Conservation (phyloP, 2,113 vertebrate species). For the Pogona vitticeps region DNA sequence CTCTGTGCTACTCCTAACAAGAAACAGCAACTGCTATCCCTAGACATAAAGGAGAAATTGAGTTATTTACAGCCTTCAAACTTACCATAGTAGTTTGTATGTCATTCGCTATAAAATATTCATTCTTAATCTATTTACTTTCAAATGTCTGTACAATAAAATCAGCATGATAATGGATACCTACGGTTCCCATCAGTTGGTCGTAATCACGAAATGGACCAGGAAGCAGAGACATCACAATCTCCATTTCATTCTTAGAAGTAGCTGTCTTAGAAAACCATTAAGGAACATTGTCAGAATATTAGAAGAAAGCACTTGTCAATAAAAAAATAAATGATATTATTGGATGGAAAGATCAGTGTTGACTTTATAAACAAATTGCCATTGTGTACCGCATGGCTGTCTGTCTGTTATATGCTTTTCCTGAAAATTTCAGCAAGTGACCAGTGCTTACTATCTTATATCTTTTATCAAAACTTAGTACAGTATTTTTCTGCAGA, state of each 20-base stretch:
- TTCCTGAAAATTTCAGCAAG: background rate
- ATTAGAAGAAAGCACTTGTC: background rate
- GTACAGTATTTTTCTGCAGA: background rate
- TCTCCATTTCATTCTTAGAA: constrained; percentile 18
- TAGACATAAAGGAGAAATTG: background rate
- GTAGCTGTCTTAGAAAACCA: background rate
- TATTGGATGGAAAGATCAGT: background rate
- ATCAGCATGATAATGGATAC: constrained; percentile 1
- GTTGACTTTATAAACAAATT: background rate
- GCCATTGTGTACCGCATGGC: background rate
- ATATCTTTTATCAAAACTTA: background rate
- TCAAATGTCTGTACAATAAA: background rate
- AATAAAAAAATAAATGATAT: background rate
- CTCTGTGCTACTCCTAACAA: background rate
- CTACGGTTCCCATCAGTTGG: background rate
- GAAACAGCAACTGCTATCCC: background rate
- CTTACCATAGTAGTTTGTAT: background rate
- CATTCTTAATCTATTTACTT: constrained; percentile 8
- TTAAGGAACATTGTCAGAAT: background rate
- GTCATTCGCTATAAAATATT: background rate
- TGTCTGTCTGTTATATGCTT: background rate
- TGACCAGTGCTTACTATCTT: background rate
- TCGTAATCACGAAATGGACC: background rate
- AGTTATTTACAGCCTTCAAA: constrained; percentile 1
- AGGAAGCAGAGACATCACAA: background rate